Evolutionary conservation across 2,888 invertebrate species (phyloP), one percentile per base, ranked within the genome.

Genomic region (Xanthia icteritia): DNA sequence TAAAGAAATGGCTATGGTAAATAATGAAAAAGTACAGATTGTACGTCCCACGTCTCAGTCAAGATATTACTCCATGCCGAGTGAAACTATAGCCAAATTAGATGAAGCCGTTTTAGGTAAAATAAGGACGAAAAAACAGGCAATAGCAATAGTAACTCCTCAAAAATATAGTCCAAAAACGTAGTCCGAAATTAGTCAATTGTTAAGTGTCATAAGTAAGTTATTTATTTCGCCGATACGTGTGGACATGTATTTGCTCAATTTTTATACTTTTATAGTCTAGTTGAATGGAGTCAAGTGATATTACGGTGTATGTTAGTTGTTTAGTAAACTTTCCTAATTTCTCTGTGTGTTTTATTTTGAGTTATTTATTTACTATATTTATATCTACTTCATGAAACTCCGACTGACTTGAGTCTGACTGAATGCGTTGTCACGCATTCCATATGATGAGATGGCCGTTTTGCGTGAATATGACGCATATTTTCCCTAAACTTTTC

Each of bases 271-370:
- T 93, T 91, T 92, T 91, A 89, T 91, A 90, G 89, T 91, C 89
- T 92, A 92, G 90, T 79, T 84, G 85, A 91, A 94, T 92, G 94
- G 95, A 96, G 96, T 96, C 96, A 96, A 95, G 96, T 96, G 96
- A 96, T 96, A 96, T 95, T 96, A 96, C 92, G 96, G 96, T 96
- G 96, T 96, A 96, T 96, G 95, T 95, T 95, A 95, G 94, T 89
- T 91, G 90, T 92, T 89, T 95, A 95, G 93, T 94, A 94, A 92
- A 92, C 91, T 94, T 95, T 94, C 93, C 92, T 93, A 93, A 91
- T 90, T 87, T 85, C 83, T 88, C 75, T 78, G 63, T 64, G 84
- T 83, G 61, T 90, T 89, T 82, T 83, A 85, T 88, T 88, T 74
- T 58, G 36, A 74, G 15, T 0, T 17, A 6, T 36, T 17, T 11